phyloP scores from a whole-genome alignment of 2,797 vertebrate species.

The Muraenolepis orangiensis region DNA sequence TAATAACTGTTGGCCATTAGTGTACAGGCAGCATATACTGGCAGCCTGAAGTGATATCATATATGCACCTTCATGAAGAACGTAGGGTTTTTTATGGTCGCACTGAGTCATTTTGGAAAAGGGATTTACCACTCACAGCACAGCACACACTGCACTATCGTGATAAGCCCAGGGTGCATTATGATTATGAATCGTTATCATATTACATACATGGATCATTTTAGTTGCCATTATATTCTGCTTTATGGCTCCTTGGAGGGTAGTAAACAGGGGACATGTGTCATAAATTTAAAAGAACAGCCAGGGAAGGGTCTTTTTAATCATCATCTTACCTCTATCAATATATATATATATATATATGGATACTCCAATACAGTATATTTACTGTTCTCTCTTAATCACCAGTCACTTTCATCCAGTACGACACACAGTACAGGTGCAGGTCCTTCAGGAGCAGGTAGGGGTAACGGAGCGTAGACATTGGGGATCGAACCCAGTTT shows the following conservation, averaged over 20 bases:
- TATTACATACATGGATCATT: slow-evolving; percentile 41
- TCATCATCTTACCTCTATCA: slow-evolving; percentile 21
- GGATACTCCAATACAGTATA: background rate
- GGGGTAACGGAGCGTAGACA: background rate
- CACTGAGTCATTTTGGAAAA: slow-evolving; percentile 53
- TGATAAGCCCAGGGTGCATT: slow-evolving; percentile 49
- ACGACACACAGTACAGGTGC: background rate
- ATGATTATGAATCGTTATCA: slow-evolving; percentile 41
- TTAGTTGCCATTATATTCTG: slow-evolving; percentile 33
- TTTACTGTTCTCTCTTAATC: background rate
- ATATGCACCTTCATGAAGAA: background rate
- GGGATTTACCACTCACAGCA: slow-evolving; percentile 58
- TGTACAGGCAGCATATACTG: slow-evolving; percentile 11
- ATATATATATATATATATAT: slow-evolving; percentile 26
- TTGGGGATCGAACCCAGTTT: background rate
- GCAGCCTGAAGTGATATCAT: slow-evolving; percentile 43
- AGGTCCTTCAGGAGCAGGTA: background rate
- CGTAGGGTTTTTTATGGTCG: slow-evolving; percentile 46
- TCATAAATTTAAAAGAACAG: background rate
- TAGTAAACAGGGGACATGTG: slow-evolving; percentile 11
- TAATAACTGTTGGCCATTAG: slow-evolving; percentile 50
- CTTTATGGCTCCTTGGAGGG: slow-evolving; percentile 31
- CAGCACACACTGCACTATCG: slow-evolving; percentile 61
- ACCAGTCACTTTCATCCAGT: background rate
- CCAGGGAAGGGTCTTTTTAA: slow-evolving; percentile 8